These are phyloP conservation scores for Neogobius melanostomus DNA, from an alignment of 2,113 vertebrate species.

Conservation along the genomic window DNA sequence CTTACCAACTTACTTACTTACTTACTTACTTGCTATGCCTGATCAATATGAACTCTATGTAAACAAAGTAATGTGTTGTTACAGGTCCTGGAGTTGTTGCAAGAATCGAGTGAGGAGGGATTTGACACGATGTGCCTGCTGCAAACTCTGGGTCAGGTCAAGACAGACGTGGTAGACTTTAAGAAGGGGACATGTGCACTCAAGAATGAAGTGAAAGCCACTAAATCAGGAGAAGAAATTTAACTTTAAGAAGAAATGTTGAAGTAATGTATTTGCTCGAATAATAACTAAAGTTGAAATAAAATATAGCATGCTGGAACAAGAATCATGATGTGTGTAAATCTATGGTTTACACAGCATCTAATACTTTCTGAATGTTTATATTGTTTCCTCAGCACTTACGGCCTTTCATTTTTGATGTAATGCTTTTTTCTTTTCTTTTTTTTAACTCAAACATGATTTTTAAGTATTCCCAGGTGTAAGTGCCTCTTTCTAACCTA, in stretches of 20 bases:
- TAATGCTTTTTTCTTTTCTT: slow-evolving; percentile 33
- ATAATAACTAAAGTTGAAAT: not conserved
- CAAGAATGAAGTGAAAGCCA: slow-evolving; percentile 30
- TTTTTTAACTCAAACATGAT: not conserved
- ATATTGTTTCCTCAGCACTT: not conserved
- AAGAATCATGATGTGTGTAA: slow-evolving; percentile 19
- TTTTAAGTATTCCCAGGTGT: not conserved
- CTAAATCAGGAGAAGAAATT: slow-evolving; percentile 26
- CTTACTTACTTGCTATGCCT: too few relatives aligned
- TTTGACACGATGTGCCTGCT: slow-evolving; percentile 87
- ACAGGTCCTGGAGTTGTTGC: slow-evolving; percentile 87
- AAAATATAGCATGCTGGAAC: slow-evolving; percentile 16
- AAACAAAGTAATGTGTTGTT: not conserved
- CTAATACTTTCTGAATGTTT: not conserved
- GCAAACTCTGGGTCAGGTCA: slow-evolving; percentile 85
- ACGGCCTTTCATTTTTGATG: slow-evolving; percentile 16
- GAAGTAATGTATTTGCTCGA: not conserved
- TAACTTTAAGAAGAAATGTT: slow-evolving; percentile 37
- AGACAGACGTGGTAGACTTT: slow-evolving; percentile 83
- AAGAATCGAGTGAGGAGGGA: slow-evolving; percentile 76
- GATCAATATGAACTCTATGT: not conserved
- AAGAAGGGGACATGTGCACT: slow-evolving; percentile 43
- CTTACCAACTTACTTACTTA: too few relatives aligned
- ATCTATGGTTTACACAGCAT: not conserved
- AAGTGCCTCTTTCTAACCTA: too few relatives aligned